These are phyloP conservation scores for Hyles euphorbiae DNA, from an alignment of 1,140 invertebrate genomes.

Conservation along the genomic window DNA sequence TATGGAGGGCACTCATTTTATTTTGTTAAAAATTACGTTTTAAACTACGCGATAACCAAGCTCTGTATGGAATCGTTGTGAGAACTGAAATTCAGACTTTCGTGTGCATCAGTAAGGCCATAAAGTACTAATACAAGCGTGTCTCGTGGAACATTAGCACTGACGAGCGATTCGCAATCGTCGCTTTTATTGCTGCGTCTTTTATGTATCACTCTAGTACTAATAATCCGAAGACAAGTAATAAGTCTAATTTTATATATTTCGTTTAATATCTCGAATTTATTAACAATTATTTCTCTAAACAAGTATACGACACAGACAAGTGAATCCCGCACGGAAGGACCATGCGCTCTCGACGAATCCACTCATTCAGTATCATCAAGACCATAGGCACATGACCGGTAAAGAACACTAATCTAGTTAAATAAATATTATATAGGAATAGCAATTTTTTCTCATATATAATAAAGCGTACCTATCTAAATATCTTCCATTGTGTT, in stretches of 20 bases:
- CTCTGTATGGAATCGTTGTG: background rate
- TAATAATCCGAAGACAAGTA: background rate
- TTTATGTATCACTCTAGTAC: no score
- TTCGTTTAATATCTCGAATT: constrained; percentile 2
- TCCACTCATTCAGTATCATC: background rate
- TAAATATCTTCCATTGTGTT: background rate
- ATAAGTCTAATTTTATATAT: constrained; percentile 2
- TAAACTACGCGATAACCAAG: constrained; percentile 1
- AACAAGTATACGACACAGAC: background rate
- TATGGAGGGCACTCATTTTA: constrained; percentile 9
- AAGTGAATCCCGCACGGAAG: background rate
- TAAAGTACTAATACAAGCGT: background rate
- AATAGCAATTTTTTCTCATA: background rate
- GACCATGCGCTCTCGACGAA: background rate
- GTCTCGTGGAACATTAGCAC: no score
- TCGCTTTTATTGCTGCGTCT: no score
- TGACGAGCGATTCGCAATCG: no score
- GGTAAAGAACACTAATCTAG: constrained; percentile 3
- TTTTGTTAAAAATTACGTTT: constrained; percentile 4
- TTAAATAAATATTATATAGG: background rate
- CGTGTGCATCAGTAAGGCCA: constrained; percentile 3
- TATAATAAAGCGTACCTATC: constrained; percentile 2
- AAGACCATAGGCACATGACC: constrained; percentile 9
- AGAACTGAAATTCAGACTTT: background rate
- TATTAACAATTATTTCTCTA: background rate